Evolutionary conservation across 1,140 invertebrate genomes (phyloP).

Genomic region (Nixonia krombeini): DNA sequence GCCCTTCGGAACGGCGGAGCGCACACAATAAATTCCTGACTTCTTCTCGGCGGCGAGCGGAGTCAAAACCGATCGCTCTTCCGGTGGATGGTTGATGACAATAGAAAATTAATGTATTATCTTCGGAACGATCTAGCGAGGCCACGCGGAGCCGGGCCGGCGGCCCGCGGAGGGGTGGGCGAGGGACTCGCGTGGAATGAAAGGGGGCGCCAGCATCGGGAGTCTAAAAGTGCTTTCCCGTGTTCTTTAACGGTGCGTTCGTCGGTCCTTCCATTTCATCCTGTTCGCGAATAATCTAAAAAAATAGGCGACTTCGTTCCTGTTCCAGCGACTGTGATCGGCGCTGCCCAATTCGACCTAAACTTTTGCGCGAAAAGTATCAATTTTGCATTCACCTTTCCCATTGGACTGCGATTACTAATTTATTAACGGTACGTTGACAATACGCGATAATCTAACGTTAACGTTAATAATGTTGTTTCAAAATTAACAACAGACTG

Average conservation of each 20-base stretch:
- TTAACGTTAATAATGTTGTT: too few relatives aligned
- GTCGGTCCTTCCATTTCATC: conserved; percentile 44
- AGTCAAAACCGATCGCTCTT: conserved; percentile 56
- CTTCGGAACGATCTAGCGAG: conserved; percentile 58
- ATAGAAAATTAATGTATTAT: conserved; percentile 70
- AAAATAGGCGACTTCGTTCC: conserved; percentile 51
- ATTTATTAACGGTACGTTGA: too few relatives aligned
- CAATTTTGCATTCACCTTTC: too few relatives aligned
- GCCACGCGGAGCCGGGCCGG: conserved; percentile 24
- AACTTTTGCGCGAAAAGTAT: conserved; percentile 9
- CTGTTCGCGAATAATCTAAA: conserved; percentile 55
- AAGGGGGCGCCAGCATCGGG: conserved; percentile 49
- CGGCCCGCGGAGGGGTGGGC: conserved; percentile 33
- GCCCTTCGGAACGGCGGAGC: conserved; percentile 17
- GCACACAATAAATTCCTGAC: conserved; percentile 34
- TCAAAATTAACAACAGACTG: too few relatives aligned
- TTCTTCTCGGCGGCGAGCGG: conserved; percentile 5
- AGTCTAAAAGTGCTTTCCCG: conserved; percentile 71
- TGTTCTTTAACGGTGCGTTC: conserved; percentile 69
- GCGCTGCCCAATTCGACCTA: conserved; percentile 24
- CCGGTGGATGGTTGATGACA: conserved; percentile 54
- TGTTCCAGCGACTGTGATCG: conserved; percentile 34
- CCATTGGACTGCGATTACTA: too few relatives aligned
- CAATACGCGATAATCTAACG: too few relatives aligned
- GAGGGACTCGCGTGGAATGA: conserved; percentile 40